Evolutionary conservation across 1,140 invertebrate species (phyloP).

Genomic region (Frieseomelitta varia): DNA sequence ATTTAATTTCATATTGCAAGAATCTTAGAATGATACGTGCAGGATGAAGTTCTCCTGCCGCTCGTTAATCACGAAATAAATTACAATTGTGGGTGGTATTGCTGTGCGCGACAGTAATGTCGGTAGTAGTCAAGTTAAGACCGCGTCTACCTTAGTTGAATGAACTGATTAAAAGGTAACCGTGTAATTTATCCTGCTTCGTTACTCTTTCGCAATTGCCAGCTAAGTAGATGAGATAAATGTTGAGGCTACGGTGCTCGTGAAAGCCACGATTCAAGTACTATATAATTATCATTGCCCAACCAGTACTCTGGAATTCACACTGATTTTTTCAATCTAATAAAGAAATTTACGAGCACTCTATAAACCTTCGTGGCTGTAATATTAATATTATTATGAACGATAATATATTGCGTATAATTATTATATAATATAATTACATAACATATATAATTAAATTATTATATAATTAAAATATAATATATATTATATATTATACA

Average conservation of each 20-base stretch:
- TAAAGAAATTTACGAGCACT: too few species aligned
- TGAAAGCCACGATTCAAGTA: not conserved
- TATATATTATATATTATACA: too few species aligned
- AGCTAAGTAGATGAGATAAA: not conserved
- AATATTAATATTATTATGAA: too few species aligned
- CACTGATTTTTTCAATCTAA: too few species aligned
- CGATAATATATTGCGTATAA: too few species aligned
- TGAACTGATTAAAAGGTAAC: constrained; percentile 2
- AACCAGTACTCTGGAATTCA: too few species aligned
- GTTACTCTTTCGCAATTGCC: not conserved
- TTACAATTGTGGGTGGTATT: not conserved
- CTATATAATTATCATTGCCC: too few species aligned
- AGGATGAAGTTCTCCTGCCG: not conserved
- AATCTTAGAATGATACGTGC: not conserved
- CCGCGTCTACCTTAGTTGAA: not conserved
- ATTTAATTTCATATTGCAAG: not conserved
- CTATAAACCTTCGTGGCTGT: too few species aligned
- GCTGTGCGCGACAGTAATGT: not conserved
- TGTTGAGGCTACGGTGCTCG: not conserved
- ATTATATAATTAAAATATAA: too few species aligned
- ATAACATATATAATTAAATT: too few species aligned
- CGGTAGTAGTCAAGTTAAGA: not conserved
- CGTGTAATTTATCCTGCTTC: not conserved
- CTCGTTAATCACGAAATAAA: not conserved
- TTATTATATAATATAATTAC: too few species aligned